Evolutionary conservation across 2,797 vertebrate genomes (phyloP), one percentile per base, ranked within the genome.

Genomic region (Esox masquinongy): DNA sequence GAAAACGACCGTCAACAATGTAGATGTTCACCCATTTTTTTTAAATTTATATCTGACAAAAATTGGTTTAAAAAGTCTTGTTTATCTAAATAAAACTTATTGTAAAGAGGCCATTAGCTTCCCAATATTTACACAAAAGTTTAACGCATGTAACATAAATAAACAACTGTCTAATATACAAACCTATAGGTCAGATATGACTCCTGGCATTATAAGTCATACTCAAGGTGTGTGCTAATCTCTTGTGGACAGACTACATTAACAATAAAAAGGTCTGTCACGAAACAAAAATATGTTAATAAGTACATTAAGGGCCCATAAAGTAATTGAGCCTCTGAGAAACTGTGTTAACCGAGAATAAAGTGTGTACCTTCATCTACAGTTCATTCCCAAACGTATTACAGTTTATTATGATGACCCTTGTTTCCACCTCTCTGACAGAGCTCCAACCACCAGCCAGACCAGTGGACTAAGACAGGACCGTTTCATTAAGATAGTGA

Each of bases 361-460:
- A 12, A 12, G 6, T 43, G 43, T 43, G 43, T 43, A 43, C 43
- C 43, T 9, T 43, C 43, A 43, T 14, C 43, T 11, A 47, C 43
- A 47, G 43, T 2, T 14, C 9, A 14, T 14, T 24, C 56, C 56
- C 56, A 22, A 59, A 17, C 56, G 0, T 24, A 59, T 14, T 59
- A 24, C 56, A 11, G n/a, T 59, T 56, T 24, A 14, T 24, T 24
- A 59, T 59, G 56, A 59, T 59, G 9, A 12, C n/a, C 17, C 8
- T 24, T 24, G 22, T 78, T 79, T 85, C 86, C 80, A 83, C 75
- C 77, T 78, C 82, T 83, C 79, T 72, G 79, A 83, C 75, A 85
- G 87, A 89, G 80, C 85, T 84, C 88, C 90, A 89, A 74, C 82
- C 75, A 83, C 74, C 81, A 85, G 84, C 82, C 86, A 78, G 87